Evolutionary conservation across 2,797 vertebrate species (phyloP).

Genomic region (Muraenolepis orangiensis): DNA sequence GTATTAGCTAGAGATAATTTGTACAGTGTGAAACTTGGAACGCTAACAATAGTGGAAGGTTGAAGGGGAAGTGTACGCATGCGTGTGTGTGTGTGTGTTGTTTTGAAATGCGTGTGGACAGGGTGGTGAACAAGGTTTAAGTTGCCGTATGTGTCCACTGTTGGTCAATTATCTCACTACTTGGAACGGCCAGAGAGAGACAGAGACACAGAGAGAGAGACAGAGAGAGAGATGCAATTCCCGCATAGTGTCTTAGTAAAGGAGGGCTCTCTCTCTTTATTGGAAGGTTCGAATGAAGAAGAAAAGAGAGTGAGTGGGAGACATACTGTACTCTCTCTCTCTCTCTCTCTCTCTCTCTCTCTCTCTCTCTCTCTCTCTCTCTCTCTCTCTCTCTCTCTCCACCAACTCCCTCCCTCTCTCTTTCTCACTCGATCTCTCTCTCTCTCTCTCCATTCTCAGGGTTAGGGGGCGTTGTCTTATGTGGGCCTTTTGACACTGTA

Average conservation of each 20-base stretch:
- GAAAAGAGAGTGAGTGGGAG: background rate
- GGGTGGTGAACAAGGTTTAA: background rate
- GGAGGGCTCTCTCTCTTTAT: background rate
- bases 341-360: slow-evolving; percentile 48
- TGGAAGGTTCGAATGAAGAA: background rate
- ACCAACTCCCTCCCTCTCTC: slow-evolving; percentile 53
- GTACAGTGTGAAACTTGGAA: background rate
- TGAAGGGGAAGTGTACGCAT: background rate
- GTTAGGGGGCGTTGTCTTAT: no score
- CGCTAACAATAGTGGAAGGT: background rate
- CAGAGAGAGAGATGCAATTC: background rate
- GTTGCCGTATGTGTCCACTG: background rate
- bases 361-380: slow-evolving; percentile 21
- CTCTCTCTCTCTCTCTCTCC: slow-evolving; percentile 36
- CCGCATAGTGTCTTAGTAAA: background rate
- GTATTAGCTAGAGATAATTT: background rate
- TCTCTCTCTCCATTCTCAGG: background rate
- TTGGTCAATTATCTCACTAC: slow-evolving; percentile 48
- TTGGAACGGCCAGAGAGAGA: slow-evolving; percentile 27
- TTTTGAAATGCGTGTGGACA: background rate
- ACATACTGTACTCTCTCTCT: slow-evolving; percentile 37
- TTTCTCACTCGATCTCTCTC: slow-evolving; percentile 40
- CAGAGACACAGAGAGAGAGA: background rate
- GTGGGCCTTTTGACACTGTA: slow-evolving; percentile 52
- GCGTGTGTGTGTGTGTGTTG: background rate